Conservation (phyloP, 2,888 invertebrate genomes). For the Papilio demoleus region DNA sequence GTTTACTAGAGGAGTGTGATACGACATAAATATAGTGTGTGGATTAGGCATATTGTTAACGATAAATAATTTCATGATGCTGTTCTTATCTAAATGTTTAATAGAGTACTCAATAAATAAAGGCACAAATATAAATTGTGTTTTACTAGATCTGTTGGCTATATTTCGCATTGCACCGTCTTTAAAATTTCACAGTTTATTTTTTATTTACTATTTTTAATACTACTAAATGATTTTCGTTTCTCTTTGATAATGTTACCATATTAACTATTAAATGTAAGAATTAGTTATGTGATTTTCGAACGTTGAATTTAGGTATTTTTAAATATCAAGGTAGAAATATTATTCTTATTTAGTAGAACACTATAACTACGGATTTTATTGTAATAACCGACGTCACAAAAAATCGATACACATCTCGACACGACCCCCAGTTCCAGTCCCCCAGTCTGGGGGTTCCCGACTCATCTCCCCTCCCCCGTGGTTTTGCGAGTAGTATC, state of each 20-base stretch:
- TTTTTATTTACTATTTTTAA: no score
- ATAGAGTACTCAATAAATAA: background rate
- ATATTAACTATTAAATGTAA: background rate
- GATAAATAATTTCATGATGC: background rate
- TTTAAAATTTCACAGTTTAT: no score
- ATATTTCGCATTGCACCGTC: no score
- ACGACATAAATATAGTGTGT: background rate
- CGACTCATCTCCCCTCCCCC: slow-evolving; percentile 35
- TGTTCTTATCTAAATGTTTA: background rate
- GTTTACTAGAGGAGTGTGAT: slow-evolving; percentile 11
- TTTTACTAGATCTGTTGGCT: no score
- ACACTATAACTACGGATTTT: background rate
- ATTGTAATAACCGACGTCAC: slow-evolving; percentile 1
- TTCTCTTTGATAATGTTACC: no score
- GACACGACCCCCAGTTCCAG: background rate
- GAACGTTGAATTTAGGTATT: background rate
- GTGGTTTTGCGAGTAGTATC: slow-evolving; percentile 23
- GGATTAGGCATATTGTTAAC: background rate
- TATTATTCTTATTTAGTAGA: background rate
- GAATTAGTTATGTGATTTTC: background rate
- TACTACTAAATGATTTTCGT: no score
- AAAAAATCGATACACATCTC: slow-evolving; percentile 36
- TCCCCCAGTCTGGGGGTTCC: slow-evolving; percentile 33
- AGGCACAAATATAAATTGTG: background rate
- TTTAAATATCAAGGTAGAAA: background rate